Base-by-base conservation (phyloP, 23 tunicate species). In the Halocynthia roretzi region DNA sequence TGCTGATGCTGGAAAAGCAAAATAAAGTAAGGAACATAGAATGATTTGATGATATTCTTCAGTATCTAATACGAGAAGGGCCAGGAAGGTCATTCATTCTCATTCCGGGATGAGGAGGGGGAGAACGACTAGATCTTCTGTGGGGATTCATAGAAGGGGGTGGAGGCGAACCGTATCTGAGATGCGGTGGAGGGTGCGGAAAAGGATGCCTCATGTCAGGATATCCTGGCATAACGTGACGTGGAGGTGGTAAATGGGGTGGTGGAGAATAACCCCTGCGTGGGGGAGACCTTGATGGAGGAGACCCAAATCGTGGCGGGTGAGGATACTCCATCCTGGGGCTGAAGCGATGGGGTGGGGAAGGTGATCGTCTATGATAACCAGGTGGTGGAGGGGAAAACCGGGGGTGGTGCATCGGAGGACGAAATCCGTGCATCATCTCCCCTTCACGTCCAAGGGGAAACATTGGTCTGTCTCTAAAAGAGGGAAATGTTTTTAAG, bases 271-370 rank as follows among this genome's bases (percentile, higher is more conserved):
- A 31, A 31, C 44, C 44, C 44, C 44, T 74, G 65, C 40, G 78
- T 74, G 78, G 78, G 44, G 44, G 44, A 31, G 44, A 31, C 44
- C 44, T 31, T 18, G 78, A 74, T 14, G 64, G 55, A 11, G 78
- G 62, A 10, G 78, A 74, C 5, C 49, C 48, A 56, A 74, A 74
- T 5, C 64, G 78, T 64, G 17, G 18, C 10, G 70, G 70, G 21
- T 64, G 60, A 8, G 78, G 78, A 18, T 54, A 53, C 11, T 74
- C 78, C 61, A 74, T 74, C 56, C 78, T 74, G 20, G 62, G 78
- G 56, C 78, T 74, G 21, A 54, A 74, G 21, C 78, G 78, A 10
- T 50, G 78, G 19, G 78, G 78, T 14, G 78, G 78, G 21, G 44
- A 31, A 31, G 44, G 44, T 31, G 44, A 31, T 31, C 44, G 44